Conservation (phyloP, 1,140 invertebrate species). For the Brachionus plicatilis region DNA sequence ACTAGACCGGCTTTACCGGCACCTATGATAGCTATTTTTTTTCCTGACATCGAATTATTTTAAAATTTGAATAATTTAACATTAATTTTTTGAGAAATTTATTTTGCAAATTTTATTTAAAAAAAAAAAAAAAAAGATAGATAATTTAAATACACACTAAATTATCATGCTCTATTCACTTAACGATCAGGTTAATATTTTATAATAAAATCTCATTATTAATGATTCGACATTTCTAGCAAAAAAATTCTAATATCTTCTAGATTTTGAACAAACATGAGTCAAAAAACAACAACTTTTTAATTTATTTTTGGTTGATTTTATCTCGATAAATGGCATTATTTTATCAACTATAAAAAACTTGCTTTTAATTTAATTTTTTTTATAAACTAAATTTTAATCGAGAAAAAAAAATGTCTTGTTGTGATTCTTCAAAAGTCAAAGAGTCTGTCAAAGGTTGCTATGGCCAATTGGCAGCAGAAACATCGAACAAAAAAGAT, state of each 20-base stretch:
- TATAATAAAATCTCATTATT: too few relatives aligned
- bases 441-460: not conserved
- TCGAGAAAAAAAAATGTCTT: not conserved
- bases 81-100: not conserved
- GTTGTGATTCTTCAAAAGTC: not conserved
- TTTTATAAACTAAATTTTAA: not conserved
- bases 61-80: not conserved
- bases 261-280: too few relatives aligned
- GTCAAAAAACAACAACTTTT: too few relatives aligned
- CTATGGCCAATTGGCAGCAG: not conserved
- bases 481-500: conserved; percentile 1
- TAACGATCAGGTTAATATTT: too few relatives aligned
- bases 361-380: not conserved
- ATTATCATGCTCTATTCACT: too few relatives aligned
- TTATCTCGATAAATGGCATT: not conserved
- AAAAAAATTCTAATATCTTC: too few relatives aligned
- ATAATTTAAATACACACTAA: too few relatives aligned
- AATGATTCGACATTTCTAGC: too few relatives aligned
- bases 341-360: not conserved
- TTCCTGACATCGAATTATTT: not conserved
- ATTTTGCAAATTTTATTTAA: not conserved
- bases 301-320: too few relatives aligned
- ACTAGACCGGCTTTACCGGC: conserved; percentile 23
- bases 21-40: conserved; percentile 35
- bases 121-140: not conserved